phyloP scores from a whole-genome alignment of 2,113 vertebrate genomes.

The Campylorhamphus procurvoides region DNA sequence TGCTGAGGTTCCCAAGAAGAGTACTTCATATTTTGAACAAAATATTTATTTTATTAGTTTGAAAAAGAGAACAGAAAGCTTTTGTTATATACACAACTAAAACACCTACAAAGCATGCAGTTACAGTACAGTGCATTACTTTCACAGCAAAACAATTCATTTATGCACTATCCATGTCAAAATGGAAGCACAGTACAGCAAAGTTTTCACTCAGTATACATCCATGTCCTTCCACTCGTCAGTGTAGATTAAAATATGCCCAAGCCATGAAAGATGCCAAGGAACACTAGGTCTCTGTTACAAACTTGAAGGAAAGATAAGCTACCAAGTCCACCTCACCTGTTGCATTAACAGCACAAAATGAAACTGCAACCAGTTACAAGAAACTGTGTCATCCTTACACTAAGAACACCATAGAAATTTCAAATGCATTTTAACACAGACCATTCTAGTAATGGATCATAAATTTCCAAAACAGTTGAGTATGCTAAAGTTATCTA shows the following conservation, averaged over 20 bases:
- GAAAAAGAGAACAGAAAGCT: background rate
- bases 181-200: background rate
- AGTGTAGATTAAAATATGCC: background rate
- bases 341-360: background rate
- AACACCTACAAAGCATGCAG: background rate
- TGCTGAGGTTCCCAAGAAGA: background rate
- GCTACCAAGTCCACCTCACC: background rate
- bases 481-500: background rate
- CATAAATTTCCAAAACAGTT: background rate
- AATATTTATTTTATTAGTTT: background rate
- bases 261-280: background rate
- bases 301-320: background rate
- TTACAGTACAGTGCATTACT: background rate
- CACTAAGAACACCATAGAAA: background rate
- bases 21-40: background rate
- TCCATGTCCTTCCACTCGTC: background rate
- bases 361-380: background rate
- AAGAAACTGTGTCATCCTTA: background rate
- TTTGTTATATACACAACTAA: background rate
- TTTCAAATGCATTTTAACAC: background rate
- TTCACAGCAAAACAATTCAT: background rate
- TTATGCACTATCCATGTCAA: background rate
- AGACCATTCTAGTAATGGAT: rapidly evolving
- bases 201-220: background rate
- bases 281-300: background rate